These are phyloP conservation scores for Tipula helvola DNA, from an alignment of 2,888 invertebrate genomes.

Conservation along the genomic window DNA sequence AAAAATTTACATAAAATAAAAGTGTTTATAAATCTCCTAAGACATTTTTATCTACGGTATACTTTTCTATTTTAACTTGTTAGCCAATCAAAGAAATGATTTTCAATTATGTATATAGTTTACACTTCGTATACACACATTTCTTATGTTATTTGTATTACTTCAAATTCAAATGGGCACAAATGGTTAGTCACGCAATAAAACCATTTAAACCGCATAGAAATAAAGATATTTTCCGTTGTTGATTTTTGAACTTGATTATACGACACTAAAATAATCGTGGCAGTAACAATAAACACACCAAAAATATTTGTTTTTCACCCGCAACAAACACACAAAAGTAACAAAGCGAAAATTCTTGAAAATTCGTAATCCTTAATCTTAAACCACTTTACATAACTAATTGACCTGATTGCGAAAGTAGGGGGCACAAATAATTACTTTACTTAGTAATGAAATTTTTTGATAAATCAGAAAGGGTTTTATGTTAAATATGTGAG, in stretches of 20 bases:
- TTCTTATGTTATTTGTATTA: neutral
- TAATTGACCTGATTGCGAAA: neutral
- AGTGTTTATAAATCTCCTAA: neutral
- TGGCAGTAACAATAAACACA: neutral
- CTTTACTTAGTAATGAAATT: neutral
- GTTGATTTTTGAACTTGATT: neutral
- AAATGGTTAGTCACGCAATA: neutral
- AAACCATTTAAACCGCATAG: neutral
- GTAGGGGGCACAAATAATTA: neutral
- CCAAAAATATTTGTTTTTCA: neutral
- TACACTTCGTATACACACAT: neutral
- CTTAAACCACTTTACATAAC: neutral
- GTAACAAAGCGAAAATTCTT: neutral
- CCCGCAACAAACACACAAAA: neutral
- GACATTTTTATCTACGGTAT: neutral
- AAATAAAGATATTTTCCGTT: neutral
- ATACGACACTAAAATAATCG: neutral
- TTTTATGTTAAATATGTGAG: neutral
- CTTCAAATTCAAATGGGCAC: neutral
- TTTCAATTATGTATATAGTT: neutral
- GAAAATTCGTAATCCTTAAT: neutral
- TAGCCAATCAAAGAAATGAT: neutral
- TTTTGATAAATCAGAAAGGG: neutral
- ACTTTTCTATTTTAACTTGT: neutral
- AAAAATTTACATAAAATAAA: neutral